These are phyloP conservation scores for Synanthedon vespiformis DNA, from an alignment of 2,888 invertebrate genomes.

Conservation along the genomic window DNA sequence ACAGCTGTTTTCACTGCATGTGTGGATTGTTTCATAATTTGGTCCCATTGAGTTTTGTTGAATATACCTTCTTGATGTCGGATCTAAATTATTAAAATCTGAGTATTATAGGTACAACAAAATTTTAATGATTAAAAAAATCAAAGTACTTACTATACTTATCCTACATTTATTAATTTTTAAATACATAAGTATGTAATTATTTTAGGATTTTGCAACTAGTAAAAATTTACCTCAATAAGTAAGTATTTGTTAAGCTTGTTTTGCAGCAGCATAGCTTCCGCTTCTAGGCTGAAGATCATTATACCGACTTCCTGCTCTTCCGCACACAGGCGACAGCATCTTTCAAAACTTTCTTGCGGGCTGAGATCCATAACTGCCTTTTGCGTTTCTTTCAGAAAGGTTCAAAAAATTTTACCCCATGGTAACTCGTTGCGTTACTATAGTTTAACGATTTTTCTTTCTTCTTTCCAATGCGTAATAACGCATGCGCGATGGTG, in stretches of 20 bases:
- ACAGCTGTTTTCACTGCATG: too few relatives aligned
- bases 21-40: too few relatives aligned
- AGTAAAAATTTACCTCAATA: conserved; percentile 63
- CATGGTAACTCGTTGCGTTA: background rate
- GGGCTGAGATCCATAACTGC: conserved; percentile 21
- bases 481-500: conserved; percentile 41
- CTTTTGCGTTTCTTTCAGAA: background rate
- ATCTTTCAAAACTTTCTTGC: conserved; percentile 43
- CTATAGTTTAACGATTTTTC: conserved; percentile 41
- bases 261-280: conserved; percentile 72
- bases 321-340: conserved; percentile 76
- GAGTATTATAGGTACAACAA: too few relatives aligned
- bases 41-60: too few relatives aligned
- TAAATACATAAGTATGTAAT: too few relatives aligned
- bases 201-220: too few relatives aligned
- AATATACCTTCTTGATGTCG: too few relatives aligned
- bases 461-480: conserved; percentile 16
- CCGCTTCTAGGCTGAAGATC: conserved; percentile 76
- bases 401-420: background rate
- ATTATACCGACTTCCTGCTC: conserved; percentile 71
- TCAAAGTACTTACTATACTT: too few relatives aligned
- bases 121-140: too few relatives aligned
- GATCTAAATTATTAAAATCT: too few relatives aligned
- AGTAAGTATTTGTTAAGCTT: conserved; percentile 78
- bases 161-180: too few relatives aligned